These are phyloP conservation scores for Notoglanidium macrostoma DNA, from an alignment of 2,797 vertebrate genomes.

Conservation along the genomic window DNA sequence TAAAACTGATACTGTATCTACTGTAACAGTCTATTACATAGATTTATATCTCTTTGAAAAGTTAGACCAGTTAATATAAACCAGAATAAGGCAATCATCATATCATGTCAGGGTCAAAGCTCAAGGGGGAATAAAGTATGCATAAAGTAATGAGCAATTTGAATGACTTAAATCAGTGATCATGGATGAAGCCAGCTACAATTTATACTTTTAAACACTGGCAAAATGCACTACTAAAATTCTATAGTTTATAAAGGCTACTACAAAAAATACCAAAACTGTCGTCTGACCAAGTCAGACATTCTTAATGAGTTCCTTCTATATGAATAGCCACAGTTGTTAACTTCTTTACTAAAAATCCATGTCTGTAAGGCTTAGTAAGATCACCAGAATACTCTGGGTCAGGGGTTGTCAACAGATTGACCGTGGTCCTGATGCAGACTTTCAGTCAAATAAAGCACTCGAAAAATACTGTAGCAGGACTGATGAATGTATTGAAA, in stretches of 20 bases:
- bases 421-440: neutral
- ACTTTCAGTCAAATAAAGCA: neutral
- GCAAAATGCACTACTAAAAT: neutral
- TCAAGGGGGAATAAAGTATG: neutral
- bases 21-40: neutral
- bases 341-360: neutral
- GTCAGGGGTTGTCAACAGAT: neutral
- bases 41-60: neutral
- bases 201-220: neutral
- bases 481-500: neutral
- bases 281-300: neutral
- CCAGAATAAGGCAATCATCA: neutral
- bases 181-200: neutral
- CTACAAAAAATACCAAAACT: neutral
- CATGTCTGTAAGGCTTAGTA: neutral
- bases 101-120: neutral
- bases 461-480: neutral
- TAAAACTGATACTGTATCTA: conserved; percentile 8
- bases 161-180: neutral
- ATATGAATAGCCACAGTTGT: neutral
- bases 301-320: neutral
- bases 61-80: neutral
- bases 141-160: neutral
- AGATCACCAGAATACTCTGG: neutral
- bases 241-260: neutral